phyloP scores from a whole-genome alignment of 2,888 invertebrate species.

The Adelphocoris suturalis region DNA sequence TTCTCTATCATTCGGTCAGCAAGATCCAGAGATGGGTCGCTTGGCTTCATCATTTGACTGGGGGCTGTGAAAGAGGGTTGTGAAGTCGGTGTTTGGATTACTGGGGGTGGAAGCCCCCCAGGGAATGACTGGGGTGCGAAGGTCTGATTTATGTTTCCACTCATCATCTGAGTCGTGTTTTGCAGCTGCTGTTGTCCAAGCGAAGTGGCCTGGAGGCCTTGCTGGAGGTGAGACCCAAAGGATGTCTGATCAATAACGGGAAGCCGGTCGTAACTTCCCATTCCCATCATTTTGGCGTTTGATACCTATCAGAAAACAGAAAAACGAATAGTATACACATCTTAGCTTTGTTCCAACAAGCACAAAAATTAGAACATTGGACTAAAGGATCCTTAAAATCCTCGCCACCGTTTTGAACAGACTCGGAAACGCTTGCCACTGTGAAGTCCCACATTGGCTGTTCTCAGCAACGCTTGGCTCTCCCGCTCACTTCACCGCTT shows the following conservation, averaged over 20 bases:
- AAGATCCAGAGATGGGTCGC: conserved; percentile 82
- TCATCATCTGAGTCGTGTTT: neutral
- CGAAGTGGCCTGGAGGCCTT: neutral
- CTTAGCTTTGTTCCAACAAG: too few relatives aligned
- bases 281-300: conserved; percentile 26
- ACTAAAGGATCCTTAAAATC: too few relatives aligned
- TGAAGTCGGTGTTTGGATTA: conserved; percentile 26
- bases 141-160: neutral
- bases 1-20: conserved; percentile 90
- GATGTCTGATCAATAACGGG: neutral
- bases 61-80: conserved; percentile 42
- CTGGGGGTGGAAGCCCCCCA: conserved; percentile 45
- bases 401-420: too few relatives aligned
- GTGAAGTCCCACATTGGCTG: too few relatives aligned
- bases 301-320: neutral
- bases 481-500: too few relatives aligned
- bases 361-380: too few relatives aligned
- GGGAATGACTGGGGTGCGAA: conserved; percentile 56
- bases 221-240: neutral
- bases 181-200: neutral
- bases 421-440: too few relatives aligned
- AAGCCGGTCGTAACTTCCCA: conserved; percentile 18
- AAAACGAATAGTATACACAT: too few relatives aligned
- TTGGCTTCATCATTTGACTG: conserved; percentile 56
- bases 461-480: too few relatives aligned